Base-by-base conservation (phyloP, 2,888 invertebrate species). In the Cyclophora albipunctata region DNA sequence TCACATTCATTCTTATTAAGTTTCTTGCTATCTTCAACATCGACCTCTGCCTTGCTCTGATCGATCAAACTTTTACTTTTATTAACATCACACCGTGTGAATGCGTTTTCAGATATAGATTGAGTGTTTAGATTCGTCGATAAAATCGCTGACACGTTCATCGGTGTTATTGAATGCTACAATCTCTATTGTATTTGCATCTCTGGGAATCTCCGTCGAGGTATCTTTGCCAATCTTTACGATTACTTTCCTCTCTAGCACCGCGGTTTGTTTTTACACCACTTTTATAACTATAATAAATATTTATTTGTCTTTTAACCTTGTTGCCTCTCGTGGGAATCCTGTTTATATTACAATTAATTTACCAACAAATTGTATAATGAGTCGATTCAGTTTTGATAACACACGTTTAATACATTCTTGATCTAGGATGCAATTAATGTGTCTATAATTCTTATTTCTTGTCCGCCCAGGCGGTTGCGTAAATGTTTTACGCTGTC, bases 241-340 rank as follows among this genome's bases (percentile, higher is more conserved):
- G 66, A 72, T 74, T 66, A 65, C 63, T 62, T 63, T 63, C 54
- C 48, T 57, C 58, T 60, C 52, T 59, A 52, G 53, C 52, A 54
- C 46, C 52, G 54, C 54, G 55, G 50, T 55, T 51, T 58, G 45
- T 58, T 57, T 59, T 55, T 47, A 53, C 48, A 46, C 58, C 50
- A 60, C 60, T 59, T 66, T 60, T 55, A 55, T 55, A 63, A 64
- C 67, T 58, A 40, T 64, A 61, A 63, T 33, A 5, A 37, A 43
- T 6, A 54, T 52, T 63, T 57, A 57, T 56, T 55, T 53, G 63
- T 54, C 56, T 55, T 51, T 64, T 63, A 61, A 59, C 72, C 71
- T 72, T 71, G 70, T 63, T 67, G 68, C 66, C 72, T 67, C 49
- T 58, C 59, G 62, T 66, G 62, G 61, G 65, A 66, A 57, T 53